Evolutionary conservation across 2,888 invertebrate genomes (phyloP).

Genomic region (Drosophila flavopinicola): DNA sequence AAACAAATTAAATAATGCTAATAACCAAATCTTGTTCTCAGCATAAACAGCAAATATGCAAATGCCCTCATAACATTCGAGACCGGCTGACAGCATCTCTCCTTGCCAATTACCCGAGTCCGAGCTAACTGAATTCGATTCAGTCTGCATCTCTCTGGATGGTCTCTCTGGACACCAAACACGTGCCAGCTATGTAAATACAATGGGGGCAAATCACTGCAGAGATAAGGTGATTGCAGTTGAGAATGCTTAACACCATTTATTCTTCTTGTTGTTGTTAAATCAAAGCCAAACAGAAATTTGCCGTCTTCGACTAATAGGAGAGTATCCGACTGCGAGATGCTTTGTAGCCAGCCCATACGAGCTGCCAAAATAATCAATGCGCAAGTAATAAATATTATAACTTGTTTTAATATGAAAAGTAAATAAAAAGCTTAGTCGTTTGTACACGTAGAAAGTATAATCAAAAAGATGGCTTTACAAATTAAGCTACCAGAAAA

Average conservation of each 20-base stretch:
- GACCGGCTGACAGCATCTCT: slow-evolving; percentile 55
- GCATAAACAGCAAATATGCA: slow-evolving; percentile 77
- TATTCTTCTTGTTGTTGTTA: slow-evolving; percentile 11
- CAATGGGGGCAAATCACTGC: slow-evolving; percentile 13
- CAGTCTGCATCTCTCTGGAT: slow-evolving; percentile 2
- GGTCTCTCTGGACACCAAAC: not conserved
- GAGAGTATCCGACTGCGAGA: too few species aligned
- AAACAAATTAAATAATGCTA: slow-evolving; percentile 79
- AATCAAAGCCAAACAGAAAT: slow-evolving; percentile 52
- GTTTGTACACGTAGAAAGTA: too few species aligned
- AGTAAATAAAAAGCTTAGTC: too few species aligned
- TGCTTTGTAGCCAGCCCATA: too few species aligned
- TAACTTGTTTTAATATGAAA: too few species aligned
- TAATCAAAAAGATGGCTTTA: too few species aligned
- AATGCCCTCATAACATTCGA: slow-evolving; percentile 68
- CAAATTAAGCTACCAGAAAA: too few species aligned
- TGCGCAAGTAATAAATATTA: too few species aligned
- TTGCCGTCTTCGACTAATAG: too few species aligned
- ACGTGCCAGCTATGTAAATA: slow-evolving; percentile 32
- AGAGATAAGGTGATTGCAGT: slow-evolving; percentile 11
- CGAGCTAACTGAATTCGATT: slow-evolving; percentile 9
- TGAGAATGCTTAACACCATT: slow-evolving; percentile 21
- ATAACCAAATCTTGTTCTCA: slow-evolving; percentile 78
- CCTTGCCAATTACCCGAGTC: slow-evolving; percentile 26
- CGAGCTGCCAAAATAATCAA: too few species aligned